Conservation (phyloP, 2,113 vertebrate species). For the Corythornis madagascariensis region DNA sequence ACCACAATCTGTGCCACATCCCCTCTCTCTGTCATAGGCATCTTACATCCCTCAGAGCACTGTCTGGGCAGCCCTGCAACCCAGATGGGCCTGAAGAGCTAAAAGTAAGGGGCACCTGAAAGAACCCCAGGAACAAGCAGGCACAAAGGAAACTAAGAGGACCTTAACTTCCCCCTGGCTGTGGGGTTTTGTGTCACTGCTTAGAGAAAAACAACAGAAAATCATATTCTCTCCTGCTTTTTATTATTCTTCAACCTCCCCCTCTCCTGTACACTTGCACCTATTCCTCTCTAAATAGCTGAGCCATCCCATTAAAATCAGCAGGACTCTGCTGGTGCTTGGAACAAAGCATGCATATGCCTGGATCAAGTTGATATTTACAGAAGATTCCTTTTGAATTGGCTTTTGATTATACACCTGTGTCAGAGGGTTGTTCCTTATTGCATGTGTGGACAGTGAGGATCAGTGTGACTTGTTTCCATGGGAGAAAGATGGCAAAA, state of each 20-base stretch:
- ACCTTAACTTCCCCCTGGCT: not conserved
- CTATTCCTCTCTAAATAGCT: not conserved
- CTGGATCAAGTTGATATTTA: conserved; percentile 47
- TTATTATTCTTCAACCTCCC: not conserved
- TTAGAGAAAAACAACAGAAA: conserved; percentile 6
- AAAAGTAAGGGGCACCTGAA: not conserved
- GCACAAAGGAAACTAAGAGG: not conserved
- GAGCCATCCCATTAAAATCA: conserved; percentile 3
- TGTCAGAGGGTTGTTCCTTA: conserved; percentile 6
- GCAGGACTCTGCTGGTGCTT: not conserved
- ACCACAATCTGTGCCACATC: not conserved
- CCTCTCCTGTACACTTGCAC: not conserved
- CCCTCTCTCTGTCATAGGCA: not conserved
- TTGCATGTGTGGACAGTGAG: not conserved
- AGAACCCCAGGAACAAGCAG: not conserved
- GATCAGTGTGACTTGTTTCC: conserved; percentile 13
- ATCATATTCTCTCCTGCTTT: not conserved
- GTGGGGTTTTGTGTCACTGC: conserved; percentile 2
- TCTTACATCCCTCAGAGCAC: not conserved
- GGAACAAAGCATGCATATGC: conserved; percentile 12
- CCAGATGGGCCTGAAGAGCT: not conserved
- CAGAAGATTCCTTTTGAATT: conserved; percentile 43
- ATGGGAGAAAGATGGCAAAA: conserved; percentile 15
- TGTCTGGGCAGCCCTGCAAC: not conserved
- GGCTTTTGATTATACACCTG: conserved; percentile 49